Evolutionary conservation across 2,888 invertebrate species (phyloP).

Genomic region (Sialis fuliginosa): DNA sequence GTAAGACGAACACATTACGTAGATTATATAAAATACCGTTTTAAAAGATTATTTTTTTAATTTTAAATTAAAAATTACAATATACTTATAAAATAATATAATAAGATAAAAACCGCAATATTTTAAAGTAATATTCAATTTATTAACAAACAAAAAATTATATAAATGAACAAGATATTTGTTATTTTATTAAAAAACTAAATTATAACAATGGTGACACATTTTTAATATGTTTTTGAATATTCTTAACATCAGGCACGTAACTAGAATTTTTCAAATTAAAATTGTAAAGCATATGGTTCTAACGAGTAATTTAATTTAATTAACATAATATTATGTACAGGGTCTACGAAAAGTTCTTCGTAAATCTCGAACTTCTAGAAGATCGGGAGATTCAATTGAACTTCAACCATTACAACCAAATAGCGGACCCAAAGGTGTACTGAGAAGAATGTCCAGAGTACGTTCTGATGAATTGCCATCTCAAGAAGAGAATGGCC

Average conservation of each 20-base stretch:
- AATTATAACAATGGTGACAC: too few species aligned
- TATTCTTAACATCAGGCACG: too few species aligned
- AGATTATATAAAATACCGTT: neutral
- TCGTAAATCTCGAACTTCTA: slow-evolving; percentile 34
- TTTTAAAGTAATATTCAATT: too few species aligned
- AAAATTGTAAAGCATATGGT: too few species aligned
- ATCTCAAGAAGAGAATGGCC: slow-evolving; percentile 22
- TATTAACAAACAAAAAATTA: too few species aligned
- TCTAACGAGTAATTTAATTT: neutral
- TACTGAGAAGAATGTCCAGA: slow-evolving; percentile 53
- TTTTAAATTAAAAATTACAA: neutral
- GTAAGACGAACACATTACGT: neutral
- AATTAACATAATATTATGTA: slow-evolving; percentile 8
- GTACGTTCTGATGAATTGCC: slow-evolving; percentile 57
- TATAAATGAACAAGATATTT: too few species aligned
- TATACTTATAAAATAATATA: neutral
- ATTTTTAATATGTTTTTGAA: too few species aligned
- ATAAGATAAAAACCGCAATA: too few species aligned
- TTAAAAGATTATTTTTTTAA: neutral
- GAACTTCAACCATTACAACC: slow-evolving; percentile 44
- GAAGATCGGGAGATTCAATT: slow-evolving; percentile 43
- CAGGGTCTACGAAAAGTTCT: slow-evolving; percentile 41
- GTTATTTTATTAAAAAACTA: too few species aligned
- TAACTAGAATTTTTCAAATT: neutral
- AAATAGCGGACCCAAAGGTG: slow-evolving; percentile 32